Percentiles rank a stretch among this genome's conserved stretches.
Conservation (phyloP, 2,888 invertebrate species). For the Tuta absoluta region DNA sequence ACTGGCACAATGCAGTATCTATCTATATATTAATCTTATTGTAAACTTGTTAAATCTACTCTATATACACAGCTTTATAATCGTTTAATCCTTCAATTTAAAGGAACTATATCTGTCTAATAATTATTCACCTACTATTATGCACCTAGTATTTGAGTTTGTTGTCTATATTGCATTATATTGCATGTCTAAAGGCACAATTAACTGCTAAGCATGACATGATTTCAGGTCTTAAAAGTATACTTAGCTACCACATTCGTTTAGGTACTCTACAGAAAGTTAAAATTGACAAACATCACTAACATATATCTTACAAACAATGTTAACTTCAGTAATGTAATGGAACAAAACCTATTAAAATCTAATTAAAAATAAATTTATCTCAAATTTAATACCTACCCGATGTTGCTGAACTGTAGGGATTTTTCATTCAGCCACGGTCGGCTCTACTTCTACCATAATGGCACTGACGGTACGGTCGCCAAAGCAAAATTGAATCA, state of each 20-base stretch:
- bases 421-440: conserved; percentile 38
- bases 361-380: conserved; percentile 31
- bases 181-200: conserved; percentile 5
- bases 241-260: background rate
- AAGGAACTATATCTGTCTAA: conserved; percentile 19
- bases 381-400: conserved; percentile 34
- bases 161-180: conserved; percentile 10
- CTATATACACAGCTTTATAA: conserved; percentile 12
- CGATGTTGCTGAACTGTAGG: background rate
- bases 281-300: conserved; percentile 2
- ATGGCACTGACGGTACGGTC: conserved; percentile 50
- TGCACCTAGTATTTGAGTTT: background rate
- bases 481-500: background rate
- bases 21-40: background rate
- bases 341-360: conserved; percentile 31
- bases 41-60: conserved; percentile 1
- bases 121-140: conserved; percentile 8
- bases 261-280: conserved; percentile 3
- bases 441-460: conserved; percentile 42
- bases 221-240: background rate
- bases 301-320: conserved; percentile 14
- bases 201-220: background rate
- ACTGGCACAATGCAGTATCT: conserved; percentile 9
- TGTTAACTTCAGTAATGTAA: conserved; percentile 36
- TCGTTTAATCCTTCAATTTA: background rate